These are phyloP conservation scores for Saguinus midas DNA, from an alignment of 2,113 vertebrate species.

Conservation along the genomic window DNA sequence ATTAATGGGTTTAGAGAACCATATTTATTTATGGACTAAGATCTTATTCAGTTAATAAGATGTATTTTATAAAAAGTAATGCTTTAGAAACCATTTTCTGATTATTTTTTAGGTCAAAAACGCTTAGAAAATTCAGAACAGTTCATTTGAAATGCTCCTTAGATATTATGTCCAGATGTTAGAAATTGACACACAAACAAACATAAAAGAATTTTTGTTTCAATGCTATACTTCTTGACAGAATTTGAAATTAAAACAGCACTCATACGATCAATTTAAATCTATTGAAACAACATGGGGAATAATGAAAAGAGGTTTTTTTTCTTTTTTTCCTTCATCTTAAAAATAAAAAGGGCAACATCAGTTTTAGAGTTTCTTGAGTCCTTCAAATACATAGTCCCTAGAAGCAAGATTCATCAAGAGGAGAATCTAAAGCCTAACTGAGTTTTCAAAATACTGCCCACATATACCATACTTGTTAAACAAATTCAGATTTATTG, in stretches of 20 bases:
- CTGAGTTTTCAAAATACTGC: conserved; percentile 78
- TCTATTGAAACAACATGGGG: not conserved
- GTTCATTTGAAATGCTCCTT: conserved; percentile 49
- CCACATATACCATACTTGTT: conserved; percentile 83
- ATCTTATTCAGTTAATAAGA: conserved; percentile 12
- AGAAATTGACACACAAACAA: conserved; percentile 2
- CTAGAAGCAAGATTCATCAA: conserved; percentile 68
- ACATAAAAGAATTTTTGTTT: conserved; percentile 1
- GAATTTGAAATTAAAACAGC: conserved; percentile 5
- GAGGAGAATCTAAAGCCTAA: conserved; percentile 46
- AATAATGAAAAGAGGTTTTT: not conserved
- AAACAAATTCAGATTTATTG: conserved; percentile 92
- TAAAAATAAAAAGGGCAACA: conserved; percentile 10
- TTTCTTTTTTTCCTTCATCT: not conserved
- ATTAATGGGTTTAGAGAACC: not conserved
- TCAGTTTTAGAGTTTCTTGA: conserved; percentile 60
- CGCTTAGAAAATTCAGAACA: not conserved
- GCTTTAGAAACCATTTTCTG: conserved; percentile 22
- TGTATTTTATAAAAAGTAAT: not conserved
- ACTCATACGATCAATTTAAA: not conserved
- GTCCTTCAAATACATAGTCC: conserved; percentile 62
- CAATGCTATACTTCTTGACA: conserved; percentile 23
- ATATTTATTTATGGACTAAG: not conserved
- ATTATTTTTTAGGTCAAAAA: not conserved
- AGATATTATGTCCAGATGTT: not conserved